Base-by-base conservation (phyloP, 1,140 invertebrate species). In the Drosophila miranda region DNA sequence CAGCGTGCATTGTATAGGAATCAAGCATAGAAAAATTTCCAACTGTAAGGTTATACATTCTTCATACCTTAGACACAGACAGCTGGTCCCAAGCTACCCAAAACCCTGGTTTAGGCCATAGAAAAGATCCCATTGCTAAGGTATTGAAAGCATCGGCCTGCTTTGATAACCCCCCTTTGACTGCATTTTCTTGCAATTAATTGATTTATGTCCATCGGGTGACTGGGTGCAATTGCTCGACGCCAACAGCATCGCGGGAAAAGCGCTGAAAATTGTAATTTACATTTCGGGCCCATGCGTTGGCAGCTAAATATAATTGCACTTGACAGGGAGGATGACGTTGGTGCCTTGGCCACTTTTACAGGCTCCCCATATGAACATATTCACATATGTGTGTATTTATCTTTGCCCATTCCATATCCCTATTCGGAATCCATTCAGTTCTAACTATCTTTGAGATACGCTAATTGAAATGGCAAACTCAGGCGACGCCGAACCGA, bases 401-500 rank as follows among this genome's bases (percentile, higher is more conserved):
- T 5, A 26, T 26, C 6, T 7, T 30, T 30, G 30, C 34, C 11
- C 34, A 3, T 13, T 5, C 34, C 14, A 7, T 16, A 61, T 28
- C 53, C 26, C 23, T 38, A 59, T 53, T 41, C 46, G 3, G 11
- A 16, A 14, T 11, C n/a, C 64, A 34, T 52, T 60, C 61, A 48
- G 46, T 34, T 60, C 57, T 62, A 73, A 81, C 77, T 86, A 80
- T 62, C 77, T 74, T 66, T 64, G 62, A 56, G 59, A 42, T 54
- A 59, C 73, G 57, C 73, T 84, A 86, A 84, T 86, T 86, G 68
- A 84, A 80, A 80, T 74, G 55, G 76, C 72, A 62, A 38, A 64
- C 21, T 44, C 70, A 57, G 11, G 34, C 34, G 34, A 38, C 34
- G 11, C 50, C 44, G 57, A 44, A 61, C 28, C 41, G 42, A 45